phyloP scores from a whole-genome alignment of 2,113 vertebrate species.

The Arizona elegans region DNA sequence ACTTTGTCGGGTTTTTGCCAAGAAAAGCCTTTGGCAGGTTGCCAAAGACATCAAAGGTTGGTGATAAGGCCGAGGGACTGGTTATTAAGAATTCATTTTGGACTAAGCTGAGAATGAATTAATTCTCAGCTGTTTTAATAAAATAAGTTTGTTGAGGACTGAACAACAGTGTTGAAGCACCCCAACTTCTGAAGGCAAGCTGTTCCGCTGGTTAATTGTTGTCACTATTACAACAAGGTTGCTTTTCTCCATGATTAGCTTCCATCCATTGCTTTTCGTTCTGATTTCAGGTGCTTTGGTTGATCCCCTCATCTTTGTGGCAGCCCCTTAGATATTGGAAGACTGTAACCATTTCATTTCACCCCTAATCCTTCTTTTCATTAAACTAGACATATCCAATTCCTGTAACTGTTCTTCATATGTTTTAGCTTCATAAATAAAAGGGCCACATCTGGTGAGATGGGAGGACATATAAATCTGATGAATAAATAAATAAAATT shows the following conservation, averaged over 20 bases:
- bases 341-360: too few species aligned
- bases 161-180: neutral
- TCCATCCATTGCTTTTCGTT: neutral
- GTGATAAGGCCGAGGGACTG: too few species aligned
- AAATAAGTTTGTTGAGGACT: too few species aligned
- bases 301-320: neutral
- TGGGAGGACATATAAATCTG: neutral
- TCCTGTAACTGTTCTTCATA: neutral
- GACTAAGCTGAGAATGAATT: too few species aligned
- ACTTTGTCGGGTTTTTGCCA: too few species aligned
- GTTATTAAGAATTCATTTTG: too few species aligned
- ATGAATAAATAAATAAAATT: neutral
- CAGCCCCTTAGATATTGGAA: neutral
- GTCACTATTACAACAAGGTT: neutral
- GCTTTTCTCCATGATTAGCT: neutral
- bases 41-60: too few species aligned
- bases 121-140: too few species aligned
- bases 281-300: neutral
- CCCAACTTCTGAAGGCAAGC: neutral
- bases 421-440: neutral
- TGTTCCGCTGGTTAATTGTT: neutral
- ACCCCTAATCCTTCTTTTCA: neutral
- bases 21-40: too few species aligned
- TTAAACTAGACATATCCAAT: neutral
- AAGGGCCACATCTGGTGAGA: neutral